Base-by-base conservation (phyloP, 2,113 vertebrate genomes). In the Pterocles gutturalis region DNA sequence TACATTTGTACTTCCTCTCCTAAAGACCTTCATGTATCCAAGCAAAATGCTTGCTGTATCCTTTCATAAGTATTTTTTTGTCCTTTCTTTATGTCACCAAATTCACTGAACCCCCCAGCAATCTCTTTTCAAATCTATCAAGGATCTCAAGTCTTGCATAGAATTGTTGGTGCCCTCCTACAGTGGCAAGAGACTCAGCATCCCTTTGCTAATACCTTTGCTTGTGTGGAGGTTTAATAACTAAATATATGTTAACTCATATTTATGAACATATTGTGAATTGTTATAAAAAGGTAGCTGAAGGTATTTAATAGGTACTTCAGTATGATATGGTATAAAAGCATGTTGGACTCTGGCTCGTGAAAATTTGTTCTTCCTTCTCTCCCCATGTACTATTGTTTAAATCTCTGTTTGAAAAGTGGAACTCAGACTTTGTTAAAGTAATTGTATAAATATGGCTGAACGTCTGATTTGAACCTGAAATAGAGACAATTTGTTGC, bases 351-450 rank as follows among this genome's bases (percentile, higher is more conserved):
- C 8, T 82, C 31, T 73, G 13, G 29, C 18, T 58, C 1, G 0
- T 58, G 25, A 60, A 72, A 58, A 71, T 54, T 29, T 86, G 18
- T 67, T 93, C 57, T 21, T 89, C 25, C 11, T 94, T 53, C 31
- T 79, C 18, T 46, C 18, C 38, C 14, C 11, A 31, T 0, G 0
- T 26, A 29, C 38, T 54, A 8, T 29, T 75, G 73, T 88, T n/a
- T 13, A 49, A 66, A 61, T 53, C 29, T 87, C 24, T 48, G 5
- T 65, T 73, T 66, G 38, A 65, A 41, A 60, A 86, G 13, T 9
- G 0, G 28, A 85, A 79, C 53, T 70, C 5, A 4, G 46, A 9
- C 31, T 43, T 78, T 24, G 55, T 38, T 1, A 25, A 84, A 46
- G 6, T 66, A 7, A 25, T n/a, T 55, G 7, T 38, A 15, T 64